Base-by-base conservation (phyloP, 2,113 vertebrate genomes). In the Alouatta palliata region DNA sequence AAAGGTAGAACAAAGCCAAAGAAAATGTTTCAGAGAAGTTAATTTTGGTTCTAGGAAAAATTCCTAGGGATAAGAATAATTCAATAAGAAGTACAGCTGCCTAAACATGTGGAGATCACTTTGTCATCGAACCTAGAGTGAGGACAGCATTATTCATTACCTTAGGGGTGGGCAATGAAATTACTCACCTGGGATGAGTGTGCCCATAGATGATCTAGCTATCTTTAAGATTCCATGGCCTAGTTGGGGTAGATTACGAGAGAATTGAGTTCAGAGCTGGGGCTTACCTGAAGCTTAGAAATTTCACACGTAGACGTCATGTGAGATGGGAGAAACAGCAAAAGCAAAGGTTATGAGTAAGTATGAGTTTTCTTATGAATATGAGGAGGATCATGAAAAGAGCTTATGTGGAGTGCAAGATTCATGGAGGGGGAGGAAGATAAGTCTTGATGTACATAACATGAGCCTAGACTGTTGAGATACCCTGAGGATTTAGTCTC, bases 1-100 rank as follows among this genome's bases (percentile, higher is more conserved):
- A 82, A 91, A 86, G 40, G 58, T 32, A 71, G 35, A 90, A 20
- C 6, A 64, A 86, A 94, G 43, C 27, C n/a, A 47, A 81, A 19
- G 37, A 20, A 16, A 49, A 81, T 16, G 0, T 75, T 49, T 30
- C 21, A 47, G 45, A 83, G 40, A 73, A 71, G 13, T 54, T 25
- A 30, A 68, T 66, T n/a, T 32, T 21, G 13, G 12, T 2, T 16
- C 21, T 35, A 12, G 10, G 14, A 27, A 88, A 96, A 95, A 77
- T 66, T 52, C 25, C 32, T 25, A 25, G 52, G 66, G 56, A 23
- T 82, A 40, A 87, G 70, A 87, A 66, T 12, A 77, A 80, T 35
- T 91, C 14, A 47, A 37, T 21, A 68, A 16, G 2, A 17, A 43
- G 20, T 4, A 5, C 8, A 56, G 19, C 17, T 52, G 35, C 56